Conservation (phyloP, 2,797 vertebrate genomes). For the Zenarchopterus dispar region DNA sequence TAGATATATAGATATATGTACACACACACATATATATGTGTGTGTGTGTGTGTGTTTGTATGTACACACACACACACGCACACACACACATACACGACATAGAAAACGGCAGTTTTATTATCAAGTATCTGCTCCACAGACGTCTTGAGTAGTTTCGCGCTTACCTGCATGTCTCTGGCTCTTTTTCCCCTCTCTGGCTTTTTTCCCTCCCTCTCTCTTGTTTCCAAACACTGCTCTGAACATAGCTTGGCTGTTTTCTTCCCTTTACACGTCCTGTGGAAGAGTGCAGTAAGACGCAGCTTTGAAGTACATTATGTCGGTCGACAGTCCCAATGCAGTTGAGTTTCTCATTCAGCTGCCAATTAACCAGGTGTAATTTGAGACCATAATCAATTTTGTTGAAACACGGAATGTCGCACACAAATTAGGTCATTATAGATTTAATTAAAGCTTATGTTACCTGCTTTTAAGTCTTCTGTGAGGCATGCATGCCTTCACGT, state of each 20-base stretch:
- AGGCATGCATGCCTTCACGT: slow-evolving; percentile 22
- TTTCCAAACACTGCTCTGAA: slow-evolving; percentile 77
- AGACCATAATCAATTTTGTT: too few relatives aligned
- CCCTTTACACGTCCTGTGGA: slow-evolving; percentile 14
- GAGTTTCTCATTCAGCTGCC: slow-evolving; percentile 5
- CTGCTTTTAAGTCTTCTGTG: slow-evolving; percentile 44
- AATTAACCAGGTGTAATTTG: too few relatives aligned
- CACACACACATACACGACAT: too few relatives aligned
- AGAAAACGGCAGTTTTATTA: slow-evolving; percentile 3
- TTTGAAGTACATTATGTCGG: slow-evolving; percentile 27
- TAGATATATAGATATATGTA: too few relatives aligned
- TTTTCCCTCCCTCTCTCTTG: slow-evolving; percentile 64
- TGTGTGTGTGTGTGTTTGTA: too few relatives aligned
- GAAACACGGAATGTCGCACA: background rate
- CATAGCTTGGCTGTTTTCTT: slow-evolving; percentile 58
- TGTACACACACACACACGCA: too few relatives aligned
- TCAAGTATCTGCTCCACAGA: background rate
- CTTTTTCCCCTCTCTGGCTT: slow-evolving; percentile 50
- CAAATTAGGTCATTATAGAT: background rate
- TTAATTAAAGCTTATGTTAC: slow-evolving; percentile 28
- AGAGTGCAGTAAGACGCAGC: slow-evolving; percentile 23
- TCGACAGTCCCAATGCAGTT: slow-evolving; percentile 4
- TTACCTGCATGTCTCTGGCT: slow-evolving; percentile 63
- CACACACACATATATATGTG: too few relatives aligned
- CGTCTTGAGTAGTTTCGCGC: slow-evolving; percentile 6